These are phyloP conservation scores for Emydocephalus ijimae DNA, from an alignment of 2,113 vertebrate genomes.

Conservation along the genomic window DNA sequence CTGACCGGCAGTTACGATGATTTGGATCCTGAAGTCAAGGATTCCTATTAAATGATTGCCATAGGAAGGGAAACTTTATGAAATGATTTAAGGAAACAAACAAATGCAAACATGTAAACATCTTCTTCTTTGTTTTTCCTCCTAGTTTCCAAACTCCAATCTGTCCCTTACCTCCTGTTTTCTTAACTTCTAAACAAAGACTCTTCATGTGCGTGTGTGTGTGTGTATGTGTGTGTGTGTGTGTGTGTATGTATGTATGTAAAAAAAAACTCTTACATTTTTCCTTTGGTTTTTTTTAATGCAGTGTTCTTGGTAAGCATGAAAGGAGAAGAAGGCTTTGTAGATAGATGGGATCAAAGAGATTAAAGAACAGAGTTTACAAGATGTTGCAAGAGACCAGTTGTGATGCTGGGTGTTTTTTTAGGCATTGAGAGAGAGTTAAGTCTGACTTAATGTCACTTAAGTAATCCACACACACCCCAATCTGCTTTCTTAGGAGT, in stretches of 20 bases:
- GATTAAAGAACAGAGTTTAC: not conserved
- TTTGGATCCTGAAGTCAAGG: not conserved
- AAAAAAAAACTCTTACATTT: not conserved
- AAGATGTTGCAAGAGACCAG: not conserved
- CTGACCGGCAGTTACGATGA: not conserved
- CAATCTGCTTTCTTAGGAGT: not conserved
- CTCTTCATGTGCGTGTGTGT: not conserved
- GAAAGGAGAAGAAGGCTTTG: not conserved
- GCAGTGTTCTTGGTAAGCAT: not conserved
- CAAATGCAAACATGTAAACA: not conserved
- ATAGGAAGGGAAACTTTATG: not conserved
- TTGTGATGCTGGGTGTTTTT: not conserved
- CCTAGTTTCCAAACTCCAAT: not conserved
- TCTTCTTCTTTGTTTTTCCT: not conserved
- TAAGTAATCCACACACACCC: not conserved
- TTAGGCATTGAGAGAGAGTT: not conserved
- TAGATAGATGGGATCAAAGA: not conserved
- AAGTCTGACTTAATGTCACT: not conserved
- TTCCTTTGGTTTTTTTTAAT: not conserved
- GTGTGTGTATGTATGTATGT: too few species aligned
- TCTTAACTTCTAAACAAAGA: not conserved
- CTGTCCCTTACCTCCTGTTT: not conserved
- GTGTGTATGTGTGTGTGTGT: too few species aligned
- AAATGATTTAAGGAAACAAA: not conserved
- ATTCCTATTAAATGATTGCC: not conserved